Evolutionary conservation across 1,140 invertebrate genomes (phyloP).

Genomic region (Bombus sibiricus): DNA sequence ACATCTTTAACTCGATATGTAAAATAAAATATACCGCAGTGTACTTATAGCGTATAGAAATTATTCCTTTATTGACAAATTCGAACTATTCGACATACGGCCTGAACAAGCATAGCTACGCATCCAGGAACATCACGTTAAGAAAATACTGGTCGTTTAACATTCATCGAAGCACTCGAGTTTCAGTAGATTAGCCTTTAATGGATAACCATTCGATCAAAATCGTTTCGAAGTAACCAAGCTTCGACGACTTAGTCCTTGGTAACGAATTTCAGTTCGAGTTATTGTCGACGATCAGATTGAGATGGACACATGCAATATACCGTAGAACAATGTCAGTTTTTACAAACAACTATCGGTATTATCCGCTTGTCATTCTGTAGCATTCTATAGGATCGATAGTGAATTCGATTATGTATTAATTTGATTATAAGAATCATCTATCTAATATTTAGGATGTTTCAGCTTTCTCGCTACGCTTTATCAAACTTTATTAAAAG

Average conservation of each 20-base stretch:
- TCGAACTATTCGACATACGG: no score
- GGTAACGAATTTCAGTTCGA: background rate
- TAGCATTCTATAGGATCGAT: background rate
- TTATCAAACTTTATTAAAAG: background rate
- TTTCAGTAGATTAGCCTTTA: conserved; percentile 1
- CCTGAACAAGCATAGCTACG: background rate
- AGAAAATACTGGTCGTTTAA: background rate
- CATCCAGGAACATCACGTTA: background rate
- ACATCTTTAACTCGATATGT: background rate
- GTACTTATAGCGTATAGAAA: no score
- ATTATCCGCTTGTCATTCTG: background rate
- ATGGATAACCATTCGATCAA: background rate
- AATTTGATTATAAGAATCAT: background rate
- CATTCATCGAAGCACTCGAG: background rate
- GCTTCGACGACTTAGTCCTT: background rate
- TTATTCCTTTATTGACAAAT: background rate
- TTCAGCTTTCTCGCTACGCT: background rate
- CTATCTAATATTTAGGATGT: background rate
- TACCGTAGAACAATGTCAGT: background rate
- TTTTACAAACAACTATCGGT: background rate
- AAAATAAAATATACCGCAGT: background rate
- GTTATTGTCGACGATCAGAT: background rate
- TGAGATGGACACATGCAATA: background rate
- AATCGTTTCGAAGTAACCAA: background rate
- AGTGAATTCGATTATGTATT: background rate